Evolutionary conservation across 2,888 invertebrate genomes (phyloP).

Genomic region (Lycophotia porphyrea): DNA sequence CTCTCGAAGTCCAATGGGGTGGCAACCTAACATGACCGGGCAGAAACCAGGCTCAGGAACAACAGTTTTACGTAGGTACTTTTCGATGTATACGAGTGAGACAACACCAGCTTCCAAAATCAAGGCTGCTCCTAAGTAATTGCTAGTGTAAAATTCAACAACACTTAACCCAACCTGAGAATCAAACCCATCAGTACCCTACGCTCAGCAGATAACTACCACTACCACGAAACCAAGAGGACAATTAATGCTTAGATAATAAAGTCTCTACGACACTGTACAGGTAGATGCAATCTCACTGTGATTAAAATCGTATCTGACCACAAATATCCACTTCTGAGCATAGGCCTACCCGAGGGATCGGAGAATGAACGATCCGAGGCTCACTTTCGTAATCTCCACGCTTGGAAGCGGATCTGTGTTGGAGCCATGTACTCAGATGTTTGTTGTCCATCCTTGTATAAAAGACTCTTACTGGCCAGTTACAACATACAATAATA

Average conservation of each 20-base stretch:
- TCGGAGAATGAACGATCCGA: constrained; percentile 18
- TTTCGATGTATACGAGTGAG: background rate
- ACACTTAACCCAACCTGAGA: background rate
- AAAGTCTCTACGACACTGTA: background rate
- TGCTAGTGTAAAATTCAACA: background rate
- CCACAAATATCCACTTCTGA: constrained; percentile 30
- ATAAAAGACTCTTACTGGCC: background rate
- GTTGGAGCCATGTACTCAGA: background rate
- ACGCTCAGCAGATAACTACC: background rate
- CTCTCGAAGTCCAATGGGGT: background rate
- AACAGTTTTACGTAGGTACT: background rate
- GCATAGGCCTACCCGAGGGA: constrained; percentile 21
- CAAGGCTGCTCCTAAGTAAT: too few relatives aligned
- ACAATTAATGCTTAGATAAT: constrained; percentile 9
- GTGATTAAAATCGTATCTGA: constrained; percentile 39
- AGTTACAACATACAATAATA: background rate
- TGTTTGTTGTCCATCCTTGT: background rate
- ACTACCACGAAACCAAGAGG: too few relatives aligned
- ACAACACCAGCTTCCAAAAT: background rate
- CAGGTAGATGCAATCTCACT: constrained; percentile 32
- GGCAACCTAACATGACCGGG: background rate
- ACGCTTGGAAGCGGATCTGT: constrained; percentile 20
- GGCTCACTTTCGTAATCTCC: constrained; percentile 43
- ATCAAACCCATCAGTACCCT: background rate
- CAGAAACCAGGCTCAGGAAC: background rate